phyloP scores from a whole-genome alignment of 2,888 invertebrate genomes.

The Malachius bipustulatus region DNA sequence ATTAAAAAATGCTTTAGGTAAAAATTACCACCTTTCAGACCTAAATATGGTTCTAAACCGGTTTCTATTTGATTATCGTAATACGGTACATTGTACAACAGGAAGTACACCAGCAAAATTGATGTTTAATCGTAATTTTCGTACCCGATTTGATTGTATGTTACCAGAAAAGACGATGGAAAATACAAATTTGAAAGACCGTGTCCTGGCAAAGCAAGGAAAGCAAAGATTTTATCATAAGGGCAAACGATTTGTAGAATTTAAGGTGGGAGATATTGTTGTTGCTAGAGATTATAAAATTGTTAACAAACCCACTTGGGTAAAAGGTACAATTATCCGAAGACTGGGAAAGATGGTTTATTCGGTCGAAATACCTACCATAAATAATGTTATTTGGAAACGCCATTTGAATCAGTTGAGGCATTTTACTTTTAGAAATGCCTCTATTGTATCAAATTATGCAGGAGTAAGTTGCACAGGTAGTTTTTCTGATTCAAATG shows the following conservation, averaged over 20 bases:
- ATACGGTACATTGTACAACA: conserved; percentile 12
- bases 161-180: neutral
- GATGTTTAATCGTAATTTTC: conserved; percentile 12
- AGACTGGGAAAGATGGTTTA: conserved; percentile 8
- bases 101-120: conserved; percentile 9
- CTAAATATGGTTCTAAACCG: conserved; percentile 8
- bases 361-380: conserved; percentile 10
- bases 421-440: neutral
- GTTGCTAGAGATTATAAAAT: conserved; percentile 10
- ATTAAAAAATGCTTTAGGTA: conserved; percentile 11
- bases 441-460: too few species aligned
- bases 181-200: conserved; percentile 1
- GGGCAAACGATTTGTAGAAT: conserved; percentile 7
- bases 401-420: conserved; percentile 9
- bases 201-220: conserved; percentile 3
- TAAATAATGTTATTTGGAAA: too few species aligned
- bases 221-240: conserved; percentile 8
- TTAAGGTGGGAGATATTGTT: conserved; percentile 8
- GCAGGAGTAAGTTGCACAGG: neutral
- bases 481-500: too few species aligned
- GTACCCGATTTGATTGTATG: conserved; percentile 10
- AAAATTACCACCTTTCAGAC: conserved; percentile 5
- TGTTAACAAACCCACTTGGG: conserved; percentile 11
- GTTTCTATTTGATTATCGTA: conserved; percentile 16
- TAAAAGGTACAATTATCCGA: conserved; percentile 7